Evolutionary conservation across 2,113 vertebrate species (phyloP).

Genomic region (Nothoprocta perdicaria): DNA sequence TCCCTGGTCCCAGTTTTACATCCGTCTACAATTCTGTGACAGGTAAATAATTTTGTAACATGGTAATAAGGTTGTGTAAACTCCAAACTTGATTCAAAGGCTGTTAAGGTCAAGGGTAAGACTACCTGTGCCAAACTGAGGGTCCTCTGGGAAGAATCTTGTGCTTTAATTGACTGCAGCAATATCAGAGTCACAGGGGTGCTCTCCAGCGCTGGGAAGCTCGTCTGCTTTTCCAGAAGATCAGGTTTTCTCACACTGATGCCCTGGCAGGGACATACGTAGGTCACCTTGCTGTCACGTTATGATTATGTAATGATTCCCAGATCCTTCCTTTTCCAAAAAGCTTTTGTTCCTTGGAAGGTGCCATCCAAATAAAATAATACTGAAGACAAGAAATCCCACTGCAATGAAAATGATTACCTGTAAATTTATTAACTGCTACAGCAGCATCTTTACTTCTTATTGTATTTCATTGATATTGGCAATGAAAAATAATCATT

Average conservation of each 20-base stretch:
- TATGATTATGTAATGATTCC: slow-evolving; percentile 40
- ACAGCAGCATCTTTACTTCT: slow-evolving; percentile 43
- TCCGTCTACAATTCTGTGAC: neutral
- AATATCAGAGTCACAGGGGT: neutral
- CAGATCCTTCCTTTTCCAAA: slow-evolving; percentile 51
- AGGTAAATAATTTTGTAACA: slow-evolving; percentile 4
- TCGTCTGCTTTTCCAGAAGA: slow-evolving; percentile 35
- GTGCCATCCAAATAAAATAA: slow-evolving; percentile 47
- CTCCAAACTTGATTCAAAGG: neutral
- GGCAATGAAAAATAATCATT: slow-evolving; percentile 71
- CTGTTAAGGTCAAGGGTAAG: neutral
- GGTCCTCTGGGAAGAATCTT: neutral
- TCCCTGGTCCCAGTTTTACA: neutral
- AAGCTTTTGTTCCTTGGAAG: slow-evolving; percentile 35
- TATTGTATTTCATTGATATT: slow-evolving; percentile 53
- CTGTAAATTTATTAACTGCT: slow-evolving; percentile 57
- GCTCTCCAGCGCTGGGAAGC: neutral
- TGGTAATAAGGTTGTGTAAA: neutral
- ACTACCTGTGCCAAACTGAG: neutral
- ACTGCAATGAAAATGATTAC: slow-evolving; percentile 51
- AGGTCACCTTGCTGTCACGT: slow-evolving; percentile 52
- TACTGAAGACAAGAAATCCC: slow-evolving; percentile 51
- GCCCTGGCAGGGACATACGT: neutral
- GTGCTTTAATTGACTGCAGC: slow-evolving; percentile 5
- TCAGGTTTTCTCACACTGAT: slow-evolving; percentile 50